Evolutionary conservation across 2,113 vertebrate genomes (phyloP), one percentile per base, ranked within the genome.

Genomic region (Fregata magnificens): DNA sequence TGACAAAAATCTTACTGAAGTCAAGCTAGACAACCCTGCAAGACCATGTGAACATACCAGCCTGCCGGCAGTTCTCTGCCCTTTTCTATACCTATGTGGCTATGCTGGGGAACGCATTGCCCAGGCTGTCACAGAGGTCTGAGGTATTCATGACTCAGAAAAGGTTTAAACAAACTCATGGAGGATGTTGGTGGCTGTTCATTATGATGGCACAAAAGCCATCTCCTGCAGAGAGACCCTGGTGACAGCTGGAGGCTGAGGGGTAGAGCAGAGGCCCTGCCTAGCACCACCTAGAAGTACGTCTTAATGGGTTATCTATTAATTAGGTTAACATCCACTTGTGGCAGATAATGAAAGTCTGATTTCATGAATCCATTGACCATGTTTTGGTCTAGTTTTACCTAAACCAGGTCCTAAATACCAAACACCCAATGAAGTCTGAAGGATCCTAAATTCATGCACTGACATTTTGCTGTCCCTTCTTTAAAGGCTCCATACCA

Each of bases 81-180:
- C 26, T 63, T 72, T 73, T 55, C 45, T 44, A 9, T 12, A 13
- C 19, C n/a, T 49, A 19, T 25, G 31, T 69, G 53, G 31, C 50
- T 49, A 28, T 3, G 3, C 58, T 1, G 2, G 15, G 7, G 42
- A 58, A 52, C 2, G 3, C 42, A 28, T 52, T 58, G 42, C 22
- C 45, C 58, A 53, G 42, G 36, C 36, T 83, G 47, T 31, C 56
- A 62, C 42, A 82, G 16, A 42, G 26, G 7, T 62, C 34, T 47
- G 59, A 86, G 76, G 14, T 26, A 18, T 24, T 62, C 12, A 18
- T 28, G 32, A 42, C 11, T 77, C 3, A 3, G 58, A 63, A 90
- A 84, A 73, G 10, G 13, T 63, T 90, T 67, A 53, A 44, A 72
- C 15, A 59, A 58, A 59, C 28, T 53, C 24, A 36, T 7, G 80